Percentiles rank a stretch among this genome's conserved stretches.
Conservation (phyloP, 35 echinoderm and acorn worm genomes). For the Apostichopus californicus region DNA sequence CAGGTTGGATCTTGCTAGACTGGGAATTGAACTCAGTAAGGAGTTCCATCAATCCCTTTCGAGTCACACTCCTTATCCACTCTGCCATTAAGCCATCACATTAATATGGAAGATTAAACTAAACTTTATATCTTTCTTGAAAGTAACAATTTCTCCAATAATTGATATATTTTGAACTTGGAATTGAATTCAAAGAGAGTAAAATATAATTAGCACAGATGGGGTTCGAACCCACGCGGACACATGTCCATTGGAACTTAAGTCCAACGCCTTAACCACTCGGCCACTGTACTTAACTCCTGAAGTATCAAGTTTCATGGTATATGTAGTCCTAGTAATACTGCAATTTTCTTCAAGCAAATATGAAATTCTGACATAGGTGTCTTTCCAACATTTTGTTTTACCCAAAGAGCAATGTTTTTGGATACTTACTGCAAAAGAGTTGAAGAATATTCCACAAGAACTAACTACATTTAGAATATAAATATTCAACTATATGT, state of each 20-base stretch:
- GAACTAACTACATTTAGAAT: not conserved
- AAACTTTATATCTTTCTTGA: not conserved
- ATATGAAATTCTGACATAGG: not conserved
- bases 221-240: slow-evolving; percentile 63
- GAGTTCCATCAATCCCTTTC: not conserved
- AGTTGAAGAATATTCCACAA: not conserved
- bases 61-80: not conserved
- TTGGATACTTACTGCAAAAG: no score
- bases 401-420: not conserved
- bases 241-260: slow-evolving; percentile 75
- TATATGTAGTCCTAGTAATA: not conserved
- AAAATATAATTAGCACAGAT: slow-evolving; percentile 35
- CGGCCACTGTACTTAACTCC: slow-evolving; percentile 55
- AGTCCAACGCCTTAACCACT: slow-evolving; percentile 74
- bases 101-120: not conserved
- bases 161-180: not conserved
- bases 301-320: not conserved
- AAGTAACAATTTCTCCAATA: no score
- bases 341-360: not conserved
- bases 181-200: not conserved
- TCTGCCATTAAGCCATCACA: not conserved
- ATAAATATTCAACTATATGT: not conserved
- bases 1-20: no score
- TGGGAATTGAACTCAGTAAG: not conserved
- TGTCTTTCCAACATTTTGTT: not conserved